These are phyloP conservation scores for Tenthredo amoena DNA, from an alignment of 2,888 invertebrate species.

Conservation along the genomic window DNA sequence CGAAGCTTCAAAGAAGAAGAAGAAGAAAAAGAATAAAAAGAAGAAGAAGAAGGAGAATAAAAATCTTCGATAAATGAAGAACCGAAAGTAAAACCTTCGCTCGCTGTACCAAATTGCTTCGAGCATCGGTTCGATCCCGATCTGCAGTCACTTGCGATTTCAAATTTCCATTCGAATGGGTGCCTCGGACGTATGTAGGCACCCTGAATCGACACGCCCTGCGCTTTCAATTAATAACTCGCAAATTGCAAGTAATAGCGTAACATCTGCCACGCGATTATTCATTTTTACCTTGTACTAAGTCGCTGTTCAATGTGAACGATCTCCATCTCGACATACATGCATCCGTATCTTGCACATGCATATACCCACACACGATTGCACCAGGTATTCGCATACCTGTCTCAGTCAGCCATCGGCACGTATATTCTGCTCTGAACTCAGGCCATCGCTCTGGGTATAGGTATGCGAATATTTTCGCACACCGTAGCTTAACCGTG, in stretches of 20 bases:
- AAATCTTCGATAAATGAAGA: not conserved
- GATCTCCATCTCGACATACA: not conserved
- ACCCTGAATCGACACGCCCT: conserved; percentile 22
- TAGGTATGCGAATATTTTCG: not conserved
- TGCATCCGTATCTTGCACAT: not conserved
- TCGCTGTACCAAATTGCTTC: not conserved
- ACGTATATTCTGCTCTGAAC: not conserved
- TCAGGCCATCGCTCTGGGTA: not conserved
- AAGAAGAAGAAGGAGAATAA: not conserved
- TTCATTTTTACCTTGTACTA: conserved; percentile 20
- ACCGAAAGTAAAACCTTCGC: not conserved
- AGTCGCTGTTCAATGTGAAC: not conserved
- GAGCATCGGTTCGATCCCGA: not conserved
- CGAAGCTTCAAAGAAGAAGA: not conserved
- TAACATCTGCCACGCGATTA: conserved; percentile 36
- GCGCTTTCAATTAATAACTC: conserved; percentile 20
- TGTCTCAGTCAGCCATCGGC: not conserved
- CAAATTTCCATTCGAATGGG: conserved; percentile 11
- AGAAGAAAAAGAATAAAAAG: not conserved
- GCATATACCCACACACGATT: not conserved
- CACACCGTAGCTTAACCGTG: not conserved
- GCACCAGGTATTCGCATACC: not conserved
- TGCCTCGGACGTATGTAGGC: not conserved
- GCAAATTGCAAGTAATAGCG: conserved; percentile 30
- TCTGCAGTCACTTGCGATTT: conserved; percentile 17